A percentile compares a stretch with the other conserved stretches of the same genome.
Evolutionary conservation across 2,888 invertebrate species (phyloP).

Genomic region (Aphrophora alni): DNA sequence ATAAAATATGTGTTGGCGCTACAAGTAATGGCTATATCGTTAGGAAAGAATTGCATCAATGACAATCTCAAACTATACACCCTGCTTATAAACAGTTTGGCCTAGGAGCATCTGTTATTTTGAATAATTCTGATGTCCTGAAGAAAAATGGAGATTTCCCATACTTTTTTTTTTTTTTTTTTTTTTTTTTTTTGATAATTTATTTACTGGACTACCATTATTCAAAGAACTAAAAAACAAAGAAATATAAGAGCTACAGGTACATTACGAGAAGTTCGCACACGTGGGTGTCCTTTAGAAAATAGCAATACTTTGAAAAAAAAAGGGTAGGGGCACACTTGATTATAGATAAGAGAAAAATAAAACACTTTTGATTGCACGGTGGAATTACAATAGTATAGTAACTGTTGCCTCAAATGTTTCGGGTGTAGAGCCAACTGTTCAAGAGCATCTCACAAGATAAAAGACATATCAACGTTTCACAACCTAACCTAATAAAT

Average conservation of each 20-base stretch:
- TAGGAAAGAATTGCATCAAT: slow-evolving; percentile 26
- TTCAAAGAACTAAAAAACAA: slow-evolving; percentile 7
- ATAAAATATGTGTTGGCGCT: slow-evolving; percentile 3
- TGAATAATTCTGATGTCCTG: slow-evolving; percentile 22
- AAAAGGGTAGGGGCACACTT: too few relatives aligned
- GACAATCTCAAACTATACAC: slow-evolving; percentile 11
- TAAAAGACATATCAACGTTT: slow-evolving; percentile 48
- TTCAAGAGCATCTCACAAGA: slow-evolving; percentile 41
- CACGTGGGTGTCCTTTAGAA: not conserved
- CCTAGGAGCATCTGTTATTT: too few relatives aligned
- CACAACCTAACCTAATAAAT: slow-evolving; percentile 47
- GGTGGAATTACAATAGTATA: slow-evolving; percentile 40
- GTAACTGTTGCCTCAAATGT: slow-evolving; percentile 28
- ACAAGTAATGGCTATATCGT: too few relatives aligned
- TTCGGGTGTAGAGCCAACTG: slow-evolving; percentile 26
- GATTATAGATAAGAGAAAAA: slow-evolving; percentile 13
- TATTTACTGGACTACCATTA: slow-evolving; percentile 24
- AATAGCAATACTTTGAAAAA: slow-evolving; percentile 3
- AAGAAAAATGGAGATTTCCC: too few relatives aligned
- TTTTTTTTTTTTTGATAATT: too few relatives aligned
- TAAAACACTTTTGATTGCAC: slow-evolving; percentile 22
- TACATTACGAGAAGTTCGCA: slow-evolving; percentile 29
- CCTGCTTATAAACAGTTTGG: slow-evolving; percentile 22
- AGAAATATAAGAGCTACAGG: slow-evolving; percentile 29
- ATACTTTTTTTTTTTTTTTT: slow-evolving; percentile 33